These are phyloP conservation scores for Anthopleura sola DNA, from an alignment of 64 coral and sea anemone species.

Conservation along the genomic window DNA sequence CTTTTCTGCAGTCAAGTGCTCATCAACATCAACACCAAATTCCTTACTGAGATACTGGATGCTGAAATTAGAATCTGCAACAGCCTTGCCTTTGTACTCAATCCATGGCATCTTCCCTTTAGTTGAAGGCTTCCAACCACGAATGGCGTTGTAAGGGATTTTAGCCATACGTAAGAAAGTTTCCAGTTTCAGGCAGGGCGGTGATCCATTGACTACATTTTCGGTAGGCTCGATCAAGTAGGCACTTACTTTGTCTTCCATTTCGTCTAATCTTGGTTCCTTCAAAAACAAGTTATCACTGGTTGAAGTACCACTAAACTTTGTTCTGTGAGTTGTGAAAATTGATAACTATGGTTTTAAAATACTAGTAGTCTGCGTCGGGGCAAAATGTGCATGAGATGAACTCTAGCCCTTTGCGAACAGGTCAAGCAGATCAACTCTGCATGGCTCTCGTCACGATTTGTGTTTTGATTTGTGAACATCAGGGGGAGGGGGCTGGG, in stretches of 20 bases:
- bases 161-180: constrained; percentile 59
- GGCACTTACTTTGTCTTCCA: background rate
- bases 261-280: background rate
- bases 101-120: constrained; percentile 68
- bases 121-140: constrained; percentile 28
- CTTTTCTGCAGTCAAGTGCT: constrained; percentile 24
- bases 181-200: constrained; percentile 48
- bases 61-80: constrained; percentile 58
- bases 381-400: too few species aligned
- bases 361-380: too few species aligned
- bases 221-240: background rate
- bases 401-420: too few species aligned
- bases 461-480: too few species aligned
- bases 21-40: constrained; percentile 49
- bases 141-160: constrained; percentile 40
- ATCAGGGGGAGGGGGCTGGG: too few species aligned
- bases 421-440: too few species aligned
- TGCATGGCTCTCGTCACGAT: too few species aligned
- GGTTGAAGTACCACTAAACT: too few species aligned
- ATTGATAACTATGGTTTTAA: too few species aligned
- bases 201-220: constrained; percentile 11
- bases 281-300: too few species aligned
- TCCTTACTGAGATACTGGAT: constrained; percentile 42
- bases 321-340: too few species aligned
- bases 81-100: constrained; percentile 37